phyloP scores from a whole-genome alignment of 2,888 invertebrate genomes.

The Dicyrtomina minuta region DNA sequence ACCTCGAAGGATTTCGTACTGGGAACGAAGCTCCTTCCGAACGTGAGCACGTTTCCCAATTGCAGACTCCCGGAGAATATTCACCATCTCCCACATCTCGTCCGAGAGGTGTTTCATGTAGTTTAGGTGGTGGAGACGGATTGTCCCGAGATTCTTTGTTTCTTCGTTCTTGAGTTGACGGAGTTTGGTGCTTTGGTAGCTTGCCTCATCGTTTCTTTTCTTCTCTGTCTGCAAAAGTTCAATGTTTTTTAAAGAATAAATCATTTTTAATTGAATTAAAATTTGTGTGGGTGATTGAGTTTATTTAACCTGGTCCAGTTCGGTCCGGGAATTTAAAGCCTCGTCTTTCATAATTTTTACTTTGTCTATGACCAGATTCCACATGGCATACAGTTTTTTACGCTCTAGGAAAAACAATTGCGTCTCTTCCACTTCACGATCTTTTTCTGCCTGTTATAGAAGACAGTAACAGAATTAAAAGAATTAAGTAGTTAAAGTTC shows the following conservation, averaged over 20 bases:
- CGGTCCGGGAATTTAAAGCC: neutral
- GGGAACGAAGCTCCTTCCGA: neutral
- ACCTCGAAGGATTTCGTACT: constrained; percentile 14
- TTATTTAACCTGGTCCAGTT: neutral
- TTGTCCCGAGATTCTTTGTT: constrained; percentile 5
- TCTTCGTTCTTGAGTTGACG: constrained; percentile 9
- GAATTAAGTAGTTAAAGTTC: too few relatives aligned
- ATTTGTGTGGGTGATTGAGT: neutral
- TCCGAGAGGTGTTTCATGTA: constrained; percentile 6
- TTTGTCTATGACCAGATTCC: constrained; percentile 11
- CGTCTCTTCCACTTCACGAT: neutral
- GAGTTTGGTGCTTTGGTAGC: neutral
- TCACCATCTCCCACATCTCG: constrained; percentile 19
- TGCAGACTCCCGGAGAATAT: constrained; percentile 11
- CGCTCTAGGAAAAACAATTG: constrained; percentile 18
- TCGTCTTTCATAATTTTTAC: constrained; percentile 10
- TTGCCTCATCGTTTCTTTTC: neutral
- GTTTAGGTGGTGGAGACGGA: constrained; percentile 19
- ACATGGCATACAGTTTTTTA: constrained; percentile 3
- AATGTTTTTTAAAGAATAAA: neutral
- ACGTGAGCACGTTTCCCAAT: neutral
- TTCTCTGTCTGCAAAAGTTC: neutral
- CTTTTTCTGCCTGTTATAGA: constrained; percentile 16
- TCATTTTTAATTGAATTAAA: neutral
- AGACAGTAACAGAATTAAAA: too few relatives aligned